These are phyloP conservation scores for Tragelaphus buxtoni DNA, from an alignment of 2,113 vertebrate genomes.

Conservation along the genomic window DNA sequence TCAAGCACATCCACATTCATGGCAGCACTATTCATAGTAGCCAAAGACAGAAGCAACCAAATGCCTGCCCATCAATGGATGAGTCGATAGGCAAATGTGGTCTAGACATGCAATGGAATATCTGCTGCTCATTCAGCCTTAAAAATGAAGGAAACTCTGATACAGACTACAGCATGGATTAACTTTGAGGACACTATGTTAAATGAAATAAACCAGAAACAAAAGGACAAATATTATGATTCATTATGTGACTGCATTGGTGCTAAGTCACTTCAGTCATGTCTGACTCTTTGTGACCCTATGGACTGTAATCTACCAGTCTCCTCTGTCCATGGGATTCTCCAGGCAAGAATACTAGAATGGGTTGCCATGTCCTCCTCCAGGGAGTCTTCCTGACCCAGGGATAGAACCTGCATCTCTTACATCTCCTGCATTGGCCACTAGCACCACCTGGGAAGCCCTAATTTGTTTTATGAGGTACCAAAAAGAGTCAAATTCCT, in stretches of 20 bases:
- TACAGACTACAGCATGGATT: too few relatives aligned
- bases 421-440: background rate
- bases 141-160: background rate
- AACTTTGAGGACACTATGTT: background rate
- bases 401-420: background rate
- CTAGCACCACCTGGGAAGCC: background rate
- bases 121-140: background rate
- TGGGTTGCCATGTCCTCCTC: background rate
- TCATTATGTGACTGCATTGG: background rate
- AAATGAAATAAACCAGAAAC: background rate
- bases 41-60: background rate
- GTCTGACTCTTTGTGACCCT: background rate
- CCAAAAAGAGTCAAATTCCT: background rate
- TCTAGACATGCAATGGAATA: background rate
- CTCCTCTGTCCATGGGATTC: background rate
- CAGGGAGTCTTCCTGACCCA: background rate
- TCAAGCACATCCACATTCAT: background rate
- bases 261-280: background rate
- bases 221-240: background rate
- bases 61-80: accelerated
- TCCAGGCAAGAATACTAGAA: background rate
- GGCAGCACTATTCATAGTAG: too few relatives aligned
- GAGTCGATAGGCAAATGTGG: background rate
- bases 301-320: background rate
- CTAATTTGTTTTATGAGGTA: background rate